Percentiles rank a stretch among this genome's conserved stretches.
These are phyloP conservation scores for Taphrorychus bicolor DNA, from an alignment of 2,888 invertebrate species.

Conservation along the genomic window DNA sequence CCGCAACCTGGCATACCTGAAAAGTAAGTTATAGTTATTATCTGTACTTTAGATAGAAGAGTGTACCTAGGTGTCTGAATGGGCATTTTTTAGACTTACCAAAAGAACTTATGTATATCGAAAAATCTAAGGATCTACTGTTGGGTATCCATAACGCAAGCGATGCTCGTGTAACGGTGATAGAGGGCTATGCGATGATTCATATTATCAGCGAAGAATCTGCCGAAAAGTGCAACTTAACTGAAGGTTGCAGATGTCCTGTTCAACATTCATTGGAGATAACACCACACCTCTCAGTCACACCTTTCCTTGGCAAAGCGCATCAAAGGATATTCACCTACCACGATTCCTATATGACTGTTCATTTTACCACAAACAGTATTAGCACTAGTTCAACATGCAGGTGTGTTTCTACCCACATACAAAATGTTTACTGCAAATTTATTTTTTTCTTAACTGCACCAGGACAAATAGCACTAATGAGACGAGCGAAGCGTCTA, in stretches of 20 bases:
- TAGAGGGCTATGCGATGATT: slow-evolving; percentile 48
- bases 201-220: slow-evolving; percentile 49
- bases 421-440: slow-evolving; percentile 8
- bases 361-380: slow-evolving; percentile 54
- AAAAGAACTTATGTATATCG: slow-evolving; percentile 54
- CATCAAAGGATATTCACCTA: slow-evolving; percentile 54
- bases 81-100: too few relatives aligned
- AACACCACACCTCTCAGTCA: slow-evolving; percentile 50
- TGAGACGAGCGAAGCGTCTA: slow-evolving; percentile 48
- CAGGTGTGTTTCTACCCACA: too few relatives aligned
- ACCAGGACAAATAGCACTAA: slow-evolving; percentile 43
- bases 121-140: slow-evolving; percentile 51
- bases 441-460: not conserved
- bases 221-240: slow-evolving; percentile 51
- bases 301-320: slow-evolving; percentile 47
- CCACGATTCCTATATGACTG: slow-evolving; percentile 47
- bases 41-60: too few relatives aligned
- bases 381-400: slow-evolving; percentile 51
- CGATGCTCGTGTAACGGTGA: slow-evolving; percentile 46
- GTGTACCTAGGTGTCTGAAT: too few relatives aligned
- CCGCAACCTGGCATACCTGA: slow-evolving; percentile 41
- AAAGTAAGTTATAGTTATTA: slow-evolving; percentile 44
- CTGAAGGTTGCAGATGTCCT: slow-evolving; percentile 51
- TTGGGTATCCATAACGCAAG: slow-evolving; percentile 49
- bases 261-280: slow-evolving; percentile 53